Evolutionary conservation across 2,113 vertebrate genomes (phyloP).

Genomic region (Dasyprocta punctata): DNA sequence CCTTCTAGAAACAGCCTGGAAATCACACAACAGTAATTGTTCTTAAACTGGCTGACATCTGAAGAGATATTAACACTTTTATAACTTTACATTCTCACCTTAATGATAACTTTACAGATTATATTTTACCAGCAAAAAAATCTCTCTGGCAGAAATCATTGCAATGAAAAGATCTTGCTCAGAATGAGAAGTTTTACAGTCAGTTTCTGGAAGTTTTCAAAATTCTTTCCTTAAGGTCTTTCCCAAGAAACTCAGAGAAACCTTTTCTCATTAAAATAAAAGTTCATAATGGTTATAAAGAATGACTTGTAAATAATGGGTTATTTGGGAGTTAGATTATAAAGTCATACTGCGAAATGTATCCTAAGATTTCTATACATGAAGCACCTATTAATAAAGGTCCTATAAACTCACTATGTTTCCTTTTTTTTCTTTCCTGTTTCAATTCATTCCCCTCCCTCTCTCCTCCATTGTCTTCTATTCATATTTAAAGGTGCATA

Average conservation of each 20-base stretch:
- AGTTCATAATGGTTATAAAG: background rate
- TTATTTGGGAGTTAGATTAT: background rate
- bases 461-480: background rate
- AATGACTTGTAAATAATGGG: background rate
- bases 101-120: slow-evolving; percentile 14
- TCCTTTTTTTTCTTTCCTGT: background rate
- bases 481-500: background rate
- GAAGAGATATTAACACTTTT: background rate
- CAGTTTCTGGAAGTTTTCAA: background rate
- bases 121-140: background rate
- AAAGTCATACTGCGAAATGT: background rate
- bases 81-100: background rate
- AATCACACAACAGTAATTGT: background rate
- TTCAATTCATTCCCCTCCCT: background rate
- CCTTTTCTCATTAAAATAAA: background rate
- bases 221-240: slow-evolving; percentile 7
- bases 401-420: background rate
- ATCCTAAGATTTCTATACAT: background rate
- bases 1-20: background rate
- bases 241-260: background rate
- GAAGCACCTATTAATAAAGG: background rate
- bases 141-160: background rate
- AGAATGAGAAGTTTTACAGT: background rate
- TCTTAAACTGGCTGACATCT: background rate
- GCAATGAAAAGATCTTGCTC: background rate